phyloP scores from a whole-genome alignment of 2,888 invertebrate genomes.

The Brachypalpus laphriformis region DNA sequence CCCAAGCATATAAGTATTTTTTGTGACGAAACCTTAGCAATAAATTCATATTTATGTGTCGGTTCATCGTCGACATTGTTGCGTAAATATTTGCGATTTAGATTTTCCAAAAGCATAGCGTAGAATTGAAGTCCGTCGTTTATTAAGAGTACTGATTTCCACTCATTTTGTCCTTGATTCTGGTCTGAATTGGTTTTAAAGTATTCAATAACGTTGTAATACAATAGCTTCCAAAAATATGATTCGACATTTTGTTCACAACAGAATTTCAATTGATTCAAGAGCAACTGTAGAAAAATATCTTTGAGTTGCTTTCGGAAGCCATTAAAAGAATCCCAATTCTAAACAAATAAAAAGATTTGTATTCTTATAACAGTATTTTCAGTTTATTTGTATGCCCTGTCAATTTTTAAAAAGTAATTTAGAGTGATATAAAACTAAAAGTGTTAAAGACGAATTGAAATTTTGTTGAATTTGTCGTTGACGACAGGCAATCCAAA shows the following conservation, averaged over 20 bases:
- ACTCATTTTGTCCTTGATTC: slow-evolving; percentile 87
- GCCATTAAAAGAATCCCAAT: slow-evolving; percentile 87
- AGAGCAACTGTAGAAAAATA: slow-evolving; percentile 87
- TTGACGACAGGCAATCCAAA: too few species aligned
- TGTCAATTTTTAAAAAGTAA: too few species aligned
- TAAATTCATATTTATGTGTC: slow-evolving; percentile 85
- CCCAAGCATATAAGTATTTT: slow-evolving; percentile 95
- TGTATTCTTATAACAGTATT: too few species aligned
- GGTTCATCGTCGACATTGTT: slow-evolving; percentile 81
- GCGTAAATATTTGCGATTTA: slow-evolving; percentile 88
- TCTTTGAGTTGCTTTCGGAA: slow-evolving; percentile 87
- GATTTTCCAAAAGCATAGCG: slow-evolving; percentile 87
- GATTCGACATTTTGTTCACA: slow-evolving; percentile 94
- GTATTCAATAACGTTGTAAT: slow-evolving; percentile 93
- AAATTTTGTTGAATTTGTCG: too few species aligned
- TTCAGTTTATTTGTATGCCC: too few species aligned
- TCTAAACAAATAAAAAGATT: slow-evolving; percentile 78
- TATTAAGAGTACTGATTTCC: slow-evolving; percentile 85
- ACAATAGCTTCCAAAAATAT: slow-evolving; percentile 95
- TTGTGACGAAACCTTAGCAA: slow-evolving; percentile 93
- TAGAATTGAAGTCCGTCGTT: slow-evolving; percentile 92
- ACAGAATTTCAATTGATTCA: slow-evolving; percentile 93
- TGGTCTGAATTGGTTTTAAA: slow-evolving; percentile 85
- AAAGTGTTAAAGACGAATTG: too few species aligned
- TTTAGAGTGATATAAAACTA: too few species aligned